Evolutionary conservation across 1,140 invertebrate genomes (phyloP).

Genomic region (Saccostrea glomerata): DNA sequence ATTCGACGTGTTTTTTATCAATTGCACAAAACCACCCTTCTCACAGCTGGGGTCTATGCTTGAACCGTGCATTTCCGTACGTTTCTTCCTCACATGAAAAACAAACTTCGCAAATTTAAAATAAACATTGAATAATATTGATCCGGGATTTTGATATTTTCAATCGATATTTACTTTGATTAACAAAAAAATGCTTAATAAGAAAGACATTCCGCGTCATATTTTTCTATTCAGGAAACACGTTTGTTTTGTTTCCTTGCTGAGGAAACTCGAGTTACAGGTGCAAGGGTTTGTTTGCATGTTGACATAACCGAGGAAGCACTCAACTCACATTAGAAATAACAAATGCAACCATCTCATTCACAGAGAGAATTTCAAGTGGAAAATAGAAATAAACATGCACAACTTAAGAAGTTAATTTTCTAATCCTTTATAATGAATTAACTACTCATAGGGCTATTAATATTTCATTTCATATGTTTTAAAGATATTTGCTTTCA

Average conservation of each 20-base stretch:
- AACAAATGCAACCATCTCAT: constrained; percentile 43
- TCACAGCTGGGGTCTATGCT: constrained; percentile 35
- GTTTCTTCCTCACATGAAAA: constrained; percentile 27
- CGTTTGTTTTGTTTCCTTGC: not conserved
- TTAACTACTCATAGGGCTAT: constrained; percentile 48
- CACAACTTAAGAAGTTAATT: constrained; percentile 55
- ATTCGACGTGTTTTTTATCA: not conserved
- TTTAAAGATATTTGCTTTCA: constrained; percentile 29
- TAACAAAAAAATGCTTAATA: constrained; percentile 40
- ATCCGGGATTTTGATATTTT: constrained; percentile 43
- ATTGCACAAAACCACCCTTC: not conserved
- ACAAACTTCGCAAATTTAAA: constrained; percentile 48
- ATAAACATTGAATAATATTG: constrained; percentile 47
- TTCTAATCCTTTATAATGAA: constrained; percentile 53
- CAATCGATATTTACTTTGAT: constrained; percentile 46
- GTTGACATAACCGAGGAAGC: constrained; percentile 43
- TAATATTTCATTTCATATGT: constrained; percentile 44
- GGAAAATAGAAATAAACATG: constrained; percentile 47
- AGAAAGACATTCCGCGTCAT: constrained; percentile 27
- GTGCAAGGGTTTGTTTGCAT: constrained; percentile 41
- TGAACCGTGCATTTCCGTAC: not conserved
- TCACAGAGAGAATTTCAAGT: constrained; percentile 19
- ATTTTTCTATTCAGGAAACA: constrained; percentile 19
- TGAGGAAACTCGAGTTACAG: constrained; percentile 35
- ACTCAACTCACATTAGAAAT: constrained; percentile 40